Percentiles rank a stretch among this genome's conserved stretches.
phyloP scores from a whole-genome alignment of 2,888 invertebrate species.

The Parnassius glacialis region DNA sequence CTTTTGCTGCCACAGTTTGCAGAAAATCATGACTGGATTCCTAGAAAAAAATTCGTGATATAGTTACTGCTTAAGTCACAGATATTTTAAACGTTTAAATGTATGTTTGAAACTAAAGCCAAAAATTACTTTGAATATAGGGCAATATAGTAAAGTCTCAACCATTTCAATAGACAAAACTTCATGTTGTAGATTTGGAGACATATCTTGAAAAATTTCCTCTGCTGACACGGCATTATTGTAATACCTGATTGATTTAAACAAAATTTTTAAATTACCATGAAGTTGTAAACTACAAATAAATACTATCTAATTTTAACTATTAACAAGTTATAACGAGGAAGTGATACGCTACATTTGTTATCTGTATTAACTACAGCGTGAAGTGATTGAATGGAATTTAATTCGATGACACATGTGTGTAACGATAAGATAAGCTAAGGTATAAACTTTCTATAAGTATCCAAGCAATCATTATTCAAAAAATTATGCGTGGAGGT shows the following conservation, averaged over 20 bases:
- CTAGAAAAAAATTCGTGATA: constrained; percentile 37
- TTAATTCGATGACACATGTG: too few relatives aligned
- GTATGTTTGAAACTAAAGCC: neutral
- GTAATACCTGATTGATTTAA: constrained; percentile 56
- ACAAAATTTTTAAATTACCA: constrained; percentile 16
- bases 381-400: too few relatives aligned
- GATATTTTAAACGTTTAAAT: neutral
- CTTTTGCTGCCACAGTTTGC: constrained; percentile 67
- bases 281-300: too few relatives aligned
- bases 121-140: constrained; percentile 60
- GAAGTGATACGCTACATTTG: too few relatives aligned
- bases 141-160: constrained; percentile 58
- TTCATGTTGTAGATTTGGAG: constrained; percentile 65
- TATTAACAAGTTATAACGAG: too few relatives aligned
- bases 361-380: too few relatives aligned
- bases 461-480: too few relatives aligned
- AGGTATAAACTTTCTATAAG: too few relatives aligned
- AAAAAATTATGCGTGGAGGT: too few relatives aligned
- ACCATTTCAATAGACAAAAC: constrained; percentile 67
- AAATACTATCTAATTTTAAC: too few relatives aligned
- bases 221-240: constrained; percentile 62
- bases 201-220: constrained; percentile 67
- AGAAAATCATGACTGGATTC: constrained; percentile 65
- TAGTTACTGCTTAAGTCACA: neutral
- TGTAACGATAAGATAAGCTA: too few relatives aligned